These are phyloP conservation scores for Bilobella aurantiaca DNA, from an alignment of 1,140 invertebrate genomes.

Conservation along the genomic window DNA sequence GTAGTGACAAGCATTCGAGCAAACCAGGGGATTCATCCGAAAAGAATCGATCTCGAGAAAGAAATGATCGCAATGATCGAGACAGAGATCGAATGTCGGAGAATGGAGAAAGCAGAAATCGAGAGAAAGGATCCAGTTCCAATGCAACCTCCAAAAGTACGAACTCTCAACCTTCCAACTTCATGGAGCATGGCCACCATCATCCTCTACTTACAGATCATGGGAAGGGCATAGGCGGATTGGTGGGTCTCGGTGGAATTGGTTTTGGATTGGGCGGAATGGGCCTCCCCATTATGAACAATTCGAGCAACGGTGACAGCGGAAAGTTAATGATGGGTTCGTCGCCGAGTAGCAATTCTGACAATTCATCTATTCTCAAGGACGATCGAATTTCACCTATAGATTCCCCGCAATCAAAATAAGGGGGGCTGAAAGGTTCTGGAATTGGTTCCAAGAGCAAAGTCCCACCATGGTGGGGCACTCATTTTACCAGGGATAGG, in stretches of 20 bases:
- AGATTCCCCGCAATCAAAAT: constrained; percentile 34
- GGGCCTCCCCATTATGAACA: constrained; percentile 11
- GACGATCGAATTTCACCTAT: constrained; percentile 34
- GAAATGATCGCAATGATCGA: constrained; percentile 20
- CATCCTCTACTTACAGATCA: not conserved
- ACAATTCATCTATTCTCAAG: constrained; percentile 28
- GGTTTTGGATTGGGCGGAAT: constrained; percentile 18
- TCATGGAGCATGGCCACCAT: not conserved
- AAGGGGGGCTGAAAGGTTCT: constrained; percentile 7
- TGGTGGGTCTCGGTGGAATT: constrained; percentile 5
- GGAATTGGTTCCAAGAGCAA: not conserved
- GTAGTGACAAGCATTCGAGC: constrained; percentile 78
- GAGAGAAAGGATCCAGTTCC: not conserved
- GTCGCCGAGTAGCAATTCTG: constrained; percentile 28
- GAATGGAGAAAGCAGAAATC: constrained; percentile 22
- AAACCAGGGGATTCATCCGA: constrained; percentile 45
- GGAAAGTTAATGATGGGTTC: constrained; percentile 14
- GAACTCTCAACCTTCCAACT: not conserved
- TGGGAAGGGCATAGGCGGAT: not conserved
- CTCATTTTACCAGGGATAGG: not conserved
- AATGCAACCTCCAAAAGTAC: not conserved
- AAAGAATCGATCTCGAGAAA: constrained; percentile 16
- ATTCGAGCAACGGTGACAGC: constrained; percentile 14
- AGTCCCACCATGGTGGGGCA: not conserved
- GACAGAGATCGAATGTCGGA: constrained; percentile 21